These are phyloP conservation scores for Apodemus sylvaticus DNA, from an alignment of 2,113 vertebrate genomes.

Conservation along the genomic window DNA sequence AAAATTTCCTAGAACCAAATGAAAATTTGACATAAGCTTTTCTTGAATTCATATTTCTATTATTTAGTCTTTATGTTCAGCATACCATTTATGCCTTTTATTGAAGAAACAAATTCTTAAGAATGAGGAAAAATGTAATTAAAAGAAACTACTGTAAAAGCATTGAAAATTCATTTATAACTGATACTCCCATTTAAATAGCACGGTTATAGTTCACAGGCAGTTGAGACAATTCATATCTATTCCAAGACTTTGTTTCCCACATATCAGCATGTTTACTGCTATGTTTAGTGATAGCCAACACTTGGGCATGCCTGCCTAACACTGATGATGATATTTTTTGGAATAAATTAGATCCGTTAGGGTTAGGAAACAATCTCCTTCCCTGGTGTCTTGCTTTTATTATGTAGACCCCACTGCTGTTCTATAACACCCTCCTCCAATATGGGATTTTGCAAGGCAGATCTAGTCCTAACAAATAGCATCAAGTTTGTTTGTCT, in stretches of 20 bases:
- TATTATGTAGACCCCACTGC: neutral
- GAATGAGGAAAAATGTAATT: neutral
- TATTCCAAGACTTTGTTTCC: neutral
- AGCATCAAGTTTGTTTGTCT: neutral
- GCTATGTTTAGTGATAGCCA: too few species aligned
- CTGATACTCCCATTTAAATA: neutral
- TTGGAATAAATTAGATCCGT: neutral
- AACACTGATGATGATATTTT: neutral
- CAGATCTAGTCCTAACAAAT: neutral
- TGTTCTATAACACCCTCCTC: neutral
- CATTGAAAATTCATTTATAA: neutral
- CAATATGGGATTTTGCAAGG: neutral
- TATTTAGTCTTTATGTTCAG: neutral
- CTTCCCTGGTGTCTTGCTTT: neutral
- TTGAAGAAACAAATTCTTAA: neutral
- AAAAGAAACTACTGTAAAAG: neutral
- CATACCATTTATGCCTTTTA: neutral
- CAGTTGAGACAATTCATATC: neutral
- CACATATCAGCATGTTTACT: neutral
- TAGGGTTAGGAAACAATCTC: neutral
- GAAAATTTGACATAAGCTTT: neutral
- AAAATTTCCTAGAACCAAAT: neutral
- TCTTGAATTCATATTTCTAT: neutral
- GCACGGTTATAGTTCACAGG: neutral
- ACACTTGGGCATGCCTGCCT: neutral